Percentiles rank a stretch among this genome's conserved stretches.
phyloP scores from a whole-genome alignment of 2,888 invertebrate genomes.

The Synanthedon formicaeformis region DNA sequence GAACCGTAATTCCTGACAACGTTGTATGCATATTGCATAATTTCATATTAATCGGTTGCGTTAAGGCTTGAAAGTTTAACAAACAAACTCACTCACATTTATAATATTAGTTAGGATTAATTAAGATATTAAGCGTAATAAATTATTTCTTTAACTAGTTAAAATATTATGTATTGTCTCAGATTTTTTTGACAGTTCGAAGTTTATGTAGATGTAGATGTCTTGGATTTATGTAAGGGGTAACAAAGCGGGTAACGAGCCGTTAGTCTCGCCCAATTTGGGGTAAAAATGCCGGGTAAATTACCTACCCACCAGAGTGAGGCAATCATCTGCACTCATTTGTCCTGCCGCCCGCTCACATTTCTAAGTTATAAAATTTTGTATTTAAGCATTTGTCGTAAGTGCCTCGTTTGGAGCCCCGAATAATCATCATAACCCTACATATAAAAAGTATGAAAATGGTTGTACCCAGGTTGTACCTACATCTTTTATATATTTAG shows the following conservation, averaged over 20 bases:
- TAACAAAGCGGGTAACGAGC: slow-evolving; percentile 3
- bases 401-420: no score
- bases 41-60: no score
- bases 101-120: no score
- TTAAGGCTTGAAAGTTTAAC: no score
- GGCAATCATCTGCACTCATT: slow-evolving; percentile 2
- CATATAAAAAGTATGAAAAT: no score
- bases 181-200: neutral
- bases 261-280: slow-evolving; percentile 4
- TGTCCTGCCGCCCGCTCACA: neutral
- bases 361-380: neutral
- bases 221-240: slow-evolving; percentile 1
- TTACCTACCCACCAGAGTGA: slow-evolving; percentile 1
- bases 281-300: slow-evolving; percentile 2
- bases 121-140: neutral
- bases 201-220: neutral
- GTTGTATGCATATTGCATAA: no score
- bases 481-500: no score
- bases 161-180: neutral
- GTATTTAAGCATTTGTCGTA: neutral
- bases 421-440: no score
- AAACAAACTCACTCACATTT: no score
- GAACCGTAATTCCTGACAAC: no score
- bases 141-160: no score
- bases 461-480: no score